Evolutionary conservation across 2,113 vertebrate species (phyloP).

Genomic region (Rhadina sibilatrix): DNA sequence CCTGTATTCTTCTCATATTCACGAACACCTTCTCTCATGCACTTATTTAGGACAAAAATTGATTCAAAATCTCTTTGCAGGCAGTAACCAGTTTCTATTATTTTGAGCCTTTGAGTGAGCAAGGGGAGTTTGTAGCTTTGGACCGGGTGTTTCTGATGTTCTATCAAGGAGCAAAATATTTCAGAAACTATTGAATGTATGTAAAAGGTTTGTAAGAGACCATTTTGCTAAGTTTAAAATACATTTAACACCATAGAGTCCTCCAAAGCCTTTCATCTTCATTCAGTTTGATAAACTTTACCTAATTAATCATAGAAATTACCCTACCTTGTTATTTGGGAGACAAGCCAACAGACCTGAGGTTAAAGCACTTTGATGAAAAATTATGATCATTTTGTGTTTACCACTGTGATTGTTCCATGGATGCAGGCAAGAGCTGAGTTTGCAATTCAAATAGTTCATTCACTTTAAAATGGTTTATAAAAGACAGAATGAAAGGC

Average conservation of each 20-base stretch:
- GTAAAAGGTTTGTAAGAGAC: neutral
- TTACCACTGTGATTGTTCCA: neutral
- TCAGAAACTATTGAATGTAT: neutral
- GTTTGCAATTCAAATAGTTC: constrained; percentile 33
- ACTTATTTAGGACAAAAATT: neutral
- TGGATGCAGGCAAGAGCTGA: neutral
- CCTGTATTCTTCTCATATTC: neutral
- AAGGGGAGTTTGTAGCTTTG: neutral
- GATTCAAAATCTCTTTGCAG: neutral
- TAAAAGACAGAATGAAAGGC: constrained; percentile 8
- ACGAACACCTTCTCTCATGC: neutral
- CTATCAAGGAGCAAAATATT: neutral
- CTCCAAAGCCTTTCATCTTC: constrained; percentile 8
- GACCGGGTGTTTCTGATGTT: neutral
- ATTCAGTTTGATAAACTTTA: neutral
- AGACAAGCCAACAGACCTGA: neutral
- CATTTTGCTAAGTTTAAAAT: neutral
- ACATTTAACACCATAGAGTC: neutral
- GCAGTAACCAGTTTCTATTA: neutral
- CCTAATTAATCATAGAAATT: neutral
- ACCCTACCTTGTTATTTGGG: neutral
- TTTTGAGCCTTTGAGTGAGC: neutral
- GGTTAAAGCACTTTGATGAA: constrained; percentile 23
- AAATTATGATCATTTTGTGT: neutral
- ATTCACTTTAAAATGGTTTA: neutral